phyloP scores from a whole-genome alignment of 2,888 invertebrate genomes.

The Hypsopygia costalis region DNA sequence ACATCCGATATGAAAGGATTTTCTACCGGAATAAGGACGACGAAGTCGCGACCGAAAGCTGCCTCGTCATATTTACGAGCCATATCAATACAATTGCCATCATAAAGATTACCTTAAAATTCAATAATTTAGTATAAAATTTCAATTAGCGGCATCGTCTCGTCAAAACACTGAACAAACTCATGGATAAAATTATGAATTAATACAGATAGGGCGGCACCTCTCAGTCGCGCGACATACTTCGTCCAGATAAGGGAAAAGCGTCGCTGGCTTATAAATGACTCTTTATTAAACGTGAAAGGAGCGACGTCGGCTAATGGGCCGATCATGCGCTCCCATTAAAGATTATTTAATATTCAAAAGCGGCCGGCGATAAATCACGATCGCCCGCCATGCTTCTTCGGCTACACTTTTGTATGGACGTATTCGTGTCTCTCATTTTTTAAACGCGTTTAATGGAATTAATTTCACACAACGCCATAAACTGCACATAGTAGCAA shows the following conservation, averaged over 20 bases:
- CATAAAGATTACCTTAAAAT: not conserved
- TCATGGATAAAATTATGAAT: constrained; percentile 76
- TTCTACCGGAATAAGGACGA: no score
- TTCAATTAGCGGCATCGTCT: constrained; percentile 6
- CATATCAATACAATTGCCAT: no score
- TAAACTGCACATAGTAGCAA: constrained; percentile 1
- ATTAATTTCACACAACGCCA: constrained; percentile 19
- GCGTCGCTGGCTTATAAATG: constrained; percentile 78
- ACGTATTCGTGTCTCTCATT: constrained; percentile 44
- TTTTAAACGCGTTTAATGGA: constrained; percentile 31
- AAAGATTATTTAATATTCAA: constrained; percentile 81
- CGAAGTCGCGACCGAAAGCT: no score
- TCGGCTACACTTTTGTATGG: constrained; percentile 70
- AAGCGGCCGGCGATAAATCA: constrained; percentile 77
- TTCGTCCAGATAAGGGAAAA: constrained; percentile 76
- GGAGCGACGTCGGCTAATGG: constrained; percentile 79
- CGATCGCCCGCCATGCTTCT: constrained; percentile 73
- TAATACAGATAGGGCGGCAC: constrained; percentile 77
- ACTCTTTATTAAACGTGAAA: constrained; percentile 81
- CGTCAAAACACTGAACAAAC: constrained; percentile 38
- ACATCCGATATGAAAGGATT: no score
- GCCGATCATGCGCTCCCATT: constrained; percentile 81
- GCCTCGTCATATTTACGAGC: no score
- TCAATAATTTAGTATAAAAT: not conserved
- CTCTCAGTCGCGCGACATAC: constrained; percentile 76